Base-by-base conservation (phyloP, 2,888 invertebrate genomes). In the Catocala sponsa region DNA sequence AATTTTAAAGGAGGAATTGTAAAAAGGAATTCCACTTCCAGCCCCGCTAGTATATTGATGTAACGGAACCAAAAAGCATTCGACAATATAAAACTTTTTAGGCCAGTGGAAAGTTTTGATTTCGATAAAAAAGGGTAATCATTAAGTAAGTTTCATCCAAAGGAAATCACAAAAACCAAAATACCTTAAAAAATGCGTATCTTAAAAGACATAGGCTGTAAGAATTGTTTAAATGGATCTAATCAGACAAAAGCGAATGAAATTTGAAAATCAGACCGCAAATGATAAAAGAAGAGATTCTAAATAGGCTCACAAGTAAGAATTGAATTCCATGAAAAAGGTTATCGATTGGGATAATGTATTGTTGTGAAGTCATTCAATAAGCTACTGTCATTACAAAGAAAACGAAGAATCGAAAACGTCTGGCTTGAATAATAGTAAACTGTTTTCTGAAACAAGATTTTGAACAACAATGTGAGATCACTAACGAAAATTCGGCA, bases 341-440 rank as follows among this genome's bases (percentile, higher is more conserved):
- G 33, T n/a, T 49, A 25, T 33, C 13, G 9, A 52, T 59, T 38
- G 25, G 10, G 53, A 51, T 41, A 41, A 44, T 7, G 25, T 60
- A 65, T 70, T 70, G 58, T 70, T 46, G 48, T 35, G 2, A 52
- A 71, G 61, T 59, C 70, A 59, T 50, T 73, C 38, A 11, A 49
- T 61, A 59, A 48, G 32, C 33, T 25, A 25, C 48, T 49, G n/a
- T 41, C 52, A 56, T 57, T 51, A 52, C 55, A 46, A 49, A 61
- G 51, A 60, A 59, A 56, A 35, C 50, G 50, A 49, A 11, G 49
- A 50, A 50, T 56, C 9, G 25, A 25, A 25, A 58, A 57, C 44
- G 33, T 46, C 47, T 12, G 50, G 38, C 58, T 61, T 64, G 61
- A 58, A 59, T 12, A 44, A 12, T 12, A n/a, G 5, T 6, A 44